Conservation (phyloP, 2,888 invertebrate species). For the Thecocarcelia acutangulata region DNA sequence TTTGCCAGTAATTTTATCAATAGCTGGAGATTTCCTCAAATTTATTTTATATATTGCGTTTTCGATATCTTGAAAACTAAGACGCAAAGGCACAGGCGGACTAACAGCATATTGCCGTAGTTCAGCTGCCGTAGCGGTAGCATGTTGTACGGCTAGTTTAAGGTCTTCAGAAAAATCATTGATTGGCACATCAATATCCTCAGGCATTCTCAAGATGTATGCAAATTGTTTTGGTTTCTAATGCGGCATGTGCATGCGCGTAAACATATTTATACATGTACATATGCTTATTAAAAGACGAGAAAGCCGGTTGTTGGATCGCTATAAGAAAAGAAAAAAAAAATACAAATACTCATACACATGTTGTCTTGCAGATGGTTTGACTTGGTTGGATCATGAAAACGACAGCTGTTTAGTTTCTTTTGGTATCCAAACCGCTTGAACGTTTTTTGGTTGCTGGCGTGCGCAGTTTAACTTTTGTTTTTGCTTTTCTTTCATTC, state of each 20-base stretch:
- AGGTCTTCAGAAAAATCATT: too few species aligned
- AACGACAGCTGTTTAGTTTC: conserved; percentile 62
- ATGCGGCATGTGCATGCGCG: background rate
- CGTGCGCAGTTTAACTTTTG: conserved; percentile 33
- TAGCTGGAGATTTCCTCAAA: too few species aligned
- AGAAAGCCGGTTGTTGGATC: conserved; percentile 43
- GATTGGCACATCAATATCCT: too few species aligned
- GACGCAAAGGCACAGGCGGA: too few species aligned
- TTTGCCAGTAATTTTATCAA: too few species aligned
- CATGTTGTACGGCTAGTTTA: too few species aligned
- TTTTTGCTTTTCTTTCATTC: conserved; percentile 1
- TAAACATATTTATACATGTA: background rate
- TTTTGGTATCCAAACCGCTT: background rate
- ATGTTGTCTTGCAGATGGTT: conserved; percentile 62
- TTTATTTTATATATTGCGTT: too few species aligned
- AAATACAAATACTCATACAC: conserved; percentile 12
- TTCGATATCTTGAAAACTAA: too few species aligned
- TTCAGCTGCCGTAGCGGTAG: too few species aligned
- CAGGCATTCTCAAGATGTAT: too few species aligned
- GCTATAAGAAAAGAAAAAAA: too few species aligned
- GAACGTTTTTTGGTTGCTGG: conserved; percentile 54
- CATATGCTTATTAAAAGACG: conserved; percentile 47
- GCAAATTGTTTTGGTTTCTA: conserved; percentile 24
- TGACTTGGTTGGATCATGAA: conserved; percentile 54
- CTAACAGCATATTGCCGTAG: too few species aligned